Evolutionary conservation across 2,888 invertebrate species (phyloP), one percentile per base, ranked within the genome.

Genomic region (Catocala nupta): DNA sequence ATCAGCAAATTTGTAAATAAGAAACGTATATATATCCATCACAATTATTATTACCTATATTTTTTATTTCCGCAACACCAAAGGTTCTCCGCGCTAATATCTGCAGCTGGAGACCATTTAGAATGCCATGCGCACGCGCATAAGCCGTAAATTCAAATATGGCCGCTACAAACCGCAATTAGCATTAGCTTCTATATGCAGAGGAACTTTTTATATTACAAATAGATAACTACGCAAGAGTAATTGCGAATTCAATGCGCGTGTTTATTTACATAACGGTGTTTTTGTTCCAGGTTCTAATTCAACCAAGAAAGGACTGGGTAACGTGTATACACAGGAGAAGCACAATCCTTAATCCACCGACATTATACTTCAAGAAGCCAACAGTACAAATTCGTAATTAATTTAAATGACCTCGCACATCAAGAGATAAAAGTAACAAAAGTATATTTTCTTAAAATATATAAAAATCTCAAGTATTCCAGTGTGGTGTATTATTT

Each of bases 301-400:
- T 63, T 77, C 87, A 63, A 72, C 79, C 45, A 91, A 87, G 69
- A 92, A 92, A 81, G 91, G 91, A 63, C 77, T 87, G 58, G 92
- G 92, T 71, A 93, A 94, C 82, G 94, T 93, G 56, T 94, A 94
- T 85, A 94, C 94, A 52, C 93, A 93, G 82, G 93, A 93, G 70
- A 92, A 92, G 77, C 93, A 91, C 68, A 73, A 68, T 65, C 63
- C 73, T 33, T 78, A 62, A 68, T 82, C 81, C 80, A 81, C 76
- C 80, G 82, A 81, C 56, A 77, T 56, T 34, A 63, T 66, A 62
- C 36, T 62, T 52, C 58, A 70, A 63, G 64, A 66, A 68, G 71
- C 67, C 68, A 71, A 81, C 81, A 89, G 88, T 90, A 92, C 90
- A 90, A 90, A 90, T 71, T 71, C 70, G 65, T 77, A 74, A 70